These are phyloP conservation scores for Lycia hirtaria DNA, from an alignment of 2,888 invertebrate species.

Conservation along the genomic window DNA sequence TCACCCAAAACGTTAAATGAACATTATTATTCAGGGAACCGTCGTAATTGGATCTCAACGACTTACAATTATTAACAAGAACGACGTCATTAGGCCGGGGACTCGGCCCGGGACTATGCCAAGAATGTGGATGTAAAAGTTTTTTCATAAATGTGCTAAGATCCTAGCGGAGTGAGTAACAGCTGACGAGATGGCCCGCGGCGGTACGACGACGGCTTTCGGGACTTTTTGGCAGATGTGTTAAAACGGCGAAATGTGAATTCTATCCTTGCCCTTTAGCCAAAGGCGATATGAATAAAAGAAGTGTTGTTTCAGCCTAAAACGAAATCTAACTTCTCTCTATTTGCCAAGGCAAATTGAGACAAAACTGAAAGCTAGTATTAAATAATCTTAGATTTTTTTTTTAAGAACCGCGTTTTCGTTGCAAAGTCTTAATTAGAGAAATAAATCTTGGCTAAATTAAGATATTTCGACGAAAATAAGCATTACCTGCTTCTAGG, in stretches of 20 bases:
- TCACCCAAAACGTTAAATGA: conserved; percentile 20
- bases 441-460: conserved; percentile 4
- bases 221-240: conserved; percentile 78
- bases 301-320: conserved; percentile 49
- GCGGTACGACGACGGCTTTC: conserved; percentile 64
- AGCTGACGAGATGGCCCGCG: conserved; percentile 79
- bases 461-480: conserved; percentile 2
- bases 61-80: conserved; percentile 29
- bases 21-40: conserved; percentile 25
- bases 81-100: conserved; percentile 32
- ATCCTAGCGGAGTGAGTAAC: conserved; percentile 62
- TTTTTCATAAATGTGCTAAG: conserved; percentile 83
- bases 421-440: conserved; percentile 10
- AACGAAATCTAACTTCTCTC: conserved; percentile 37
- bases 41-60: conserved; percentile 23
- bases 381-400: neutral
- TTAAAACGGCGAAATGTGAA: conserved; percentile 75
- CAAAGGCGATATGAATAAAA: conserved; percentile 64
- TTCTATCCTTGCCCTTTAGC: conserved; percentile 65
- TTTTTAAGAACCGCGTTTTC: neutral
- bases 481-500: neutral
- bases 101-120: conserved; percentile 70
- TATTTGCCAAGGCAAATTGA: conserved; percentile 23
- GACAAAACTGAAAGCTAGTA: conserved; percentile 1
- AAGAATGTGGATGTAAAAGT: conserved; percentile 73